These are phyloP conservation scores for Scytalopus superciliaris DNA, from an alignment of 2,113 vertebrate species.

Conservation along the genomic window DNA sequence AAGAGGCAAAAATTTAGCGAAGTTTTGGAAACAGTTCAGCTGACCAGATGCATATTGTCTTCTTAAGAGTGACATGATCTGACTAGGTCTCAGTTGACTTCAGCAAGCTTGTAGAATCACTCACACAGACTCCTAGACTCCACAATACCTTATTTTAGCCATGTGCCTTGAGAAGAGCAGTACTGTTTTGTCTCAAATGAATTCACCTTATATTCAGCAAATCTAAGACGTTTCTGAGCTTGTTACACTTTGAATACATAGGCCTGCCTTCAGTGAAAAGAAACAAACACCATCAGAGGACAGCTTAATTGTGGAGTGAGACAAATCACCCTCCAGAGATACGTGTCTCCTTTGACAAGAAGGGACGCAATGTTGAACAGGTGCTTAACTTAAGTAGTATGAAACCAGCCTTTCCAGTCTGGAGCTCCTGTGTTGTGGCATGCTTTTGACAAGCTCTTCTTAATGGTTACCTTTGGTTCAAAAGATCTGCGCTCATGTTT, in stretches of 20 bases:
- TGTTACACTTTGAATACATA: background rate
- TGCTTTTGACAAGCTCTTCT: background rate
- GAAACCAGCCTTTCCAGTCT: constrained; percentile 45
- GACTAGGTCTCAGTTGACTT: background rate
- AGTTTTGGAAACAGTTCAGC: background rate
- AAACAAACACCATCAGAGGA: background rate
- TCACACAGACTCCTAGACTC: fast-evolving
- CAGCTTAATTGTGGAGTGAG: background rate
- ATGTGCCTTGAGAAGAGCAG: background rate
- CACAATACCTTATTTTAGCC: background rate
- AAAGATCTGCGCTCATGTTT: background rate
- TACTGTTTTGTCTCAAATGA: background rate
- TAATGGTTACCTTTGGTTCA: background rate
- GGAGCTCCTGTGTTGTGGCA: background rate
- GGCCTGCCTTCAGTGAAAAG: background rate
- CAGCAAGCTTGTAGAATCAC: background rate
- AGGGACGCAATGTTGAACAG: background rate
- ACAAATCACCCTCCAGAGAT: background rate
- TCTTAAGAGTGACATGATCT: background rate
- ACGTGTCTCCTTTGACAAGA: background rate
- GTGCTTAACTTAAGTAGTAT: background rate
- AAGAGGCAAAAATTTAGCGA: background rate
- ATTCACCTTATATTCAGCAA: background rate
- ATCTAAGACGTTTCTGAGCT: background rate
- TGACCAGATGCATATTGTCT: background rate